Conservation (phyloP, 2,888 invertebrate genomes). For the Cyclophora albipunctata region DNA sequence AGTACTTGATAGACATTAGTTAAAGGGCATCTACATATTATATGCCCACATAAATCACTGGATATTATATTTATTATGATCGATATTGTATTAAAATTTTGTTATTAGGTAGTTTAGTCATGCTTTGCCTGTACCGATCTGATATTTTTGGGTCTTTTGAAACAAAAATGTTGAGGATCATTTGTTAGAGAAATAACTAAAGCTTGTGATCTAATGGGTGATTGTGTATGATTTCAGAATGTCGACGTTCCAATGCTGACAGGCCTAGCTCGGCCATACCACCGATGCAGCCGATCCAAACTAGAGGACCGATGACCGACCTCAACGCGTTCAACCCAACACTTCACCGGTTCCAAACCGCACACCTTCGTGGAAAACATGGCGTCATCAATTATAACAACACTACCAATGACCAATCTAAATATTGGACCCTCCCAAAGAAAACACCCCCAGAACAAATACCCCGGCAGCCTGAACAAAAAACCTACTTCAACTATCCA, state of each 20-base stretch:
- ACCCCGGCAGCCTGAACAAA: slow-evolving; percentile 23
- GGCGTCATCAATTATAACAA: slow-evolving; percentile 49
- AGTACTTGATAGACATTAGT: no score
- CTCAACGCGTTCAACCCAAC: slow-evolving; percentile 47
- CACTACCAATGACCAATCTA: slow-evolving; percentile 47
- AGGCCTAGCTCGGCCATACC: slow-evolving; percentile 51
- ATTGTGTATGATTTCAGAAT: slow-evolving; percentile 60
- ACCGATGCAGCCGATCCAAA: slow-evolving; percentile 25
- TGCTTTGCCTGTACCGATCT: neutral
- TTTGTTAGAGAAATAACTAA: neutral
- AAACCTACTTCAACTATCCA: slow-evolving; percentile 29
- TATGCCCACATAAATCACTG: no score
- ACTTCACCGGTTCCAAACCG: slow-evolving; percentile 45
- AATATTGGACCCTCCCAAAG: slow-evolving; percentile 76
- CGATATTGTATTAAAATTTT: no score
- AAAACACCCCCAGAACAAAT: slow-evolving; percentile 22
- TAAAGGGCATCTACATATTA: no score
- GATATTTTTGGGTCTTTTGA: neutral
- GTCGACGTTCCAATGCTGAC: slow-evolving; percentile 80
- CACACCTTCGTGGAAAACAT: slow-evolving; percentile 53
- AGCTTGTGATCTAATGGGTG: neutral
- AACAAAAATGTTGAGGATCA: neutral
- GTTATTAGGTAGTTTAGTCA: neutral
- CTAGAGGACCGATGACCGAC: slow-evolving; percentile 39
- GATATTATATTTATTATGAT: no score